These are phyloP conservation scores for Onthophagus sagittarius DNA, from an alignment of 2,888 invertebrate species.

Conservation along the genomic window DNA sequence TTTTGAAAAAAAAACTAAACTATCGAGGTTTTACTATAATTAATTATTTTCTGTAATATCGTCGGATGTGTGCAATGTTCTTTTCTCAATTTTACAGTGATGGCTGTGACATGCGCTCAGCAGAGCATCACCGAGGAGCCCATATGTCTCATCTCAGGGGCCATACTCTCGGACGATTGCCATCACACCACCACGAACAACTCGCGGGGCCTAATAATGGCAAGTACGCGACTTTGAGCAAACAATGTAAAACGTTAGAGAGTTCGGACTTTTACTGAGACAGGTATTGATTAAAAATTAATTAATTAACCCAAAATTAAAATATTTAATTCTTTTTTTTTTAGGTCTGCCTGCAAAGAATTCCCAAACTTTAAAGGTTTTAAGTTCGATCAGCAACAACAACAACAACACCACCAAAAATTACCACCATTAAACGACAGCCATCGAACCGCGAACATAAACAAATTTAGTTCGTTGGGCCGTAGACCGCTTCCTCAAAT, in stretches of 20 bases:
- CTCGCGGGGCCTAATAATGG: slow-evolving; percentile 69
- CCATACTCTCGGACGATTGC: slow-evolving; percentile 64
- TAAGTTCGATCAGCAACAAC: slow-evolving; percentile 53
- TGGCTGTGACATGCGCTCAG: slow-evolving; percentile 49
- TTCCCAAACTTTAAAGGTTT: slow-evolving; percentile 52
- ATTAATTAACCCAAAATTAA: neutral
- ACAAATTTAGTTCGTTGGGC: slow-evolving; percentile 48
- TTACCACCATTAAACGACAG: slow-evolving; percentile 30
- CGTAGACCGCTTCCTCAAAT: slow-evolving; percentile 48
- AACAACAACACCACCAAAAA: slow-evolving; percentile 51
- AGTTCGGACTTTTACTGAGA: slow-evolving; percentile 94
- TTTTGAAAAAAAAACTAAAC: no score
- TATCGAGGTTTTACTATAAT: no score
- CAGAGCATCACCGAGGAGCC: slow-evolving; percentile 41
- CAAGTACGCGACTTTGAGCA: slow-evolving; percentile 93
- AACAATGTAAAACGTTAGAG: slow-evolving; percentile 93
- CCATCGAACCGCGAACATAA: slow-evolving; percentile 47
- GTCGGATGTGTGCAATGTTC: slow-evolving; percentile 32
- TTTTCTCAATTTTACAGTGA: slow-evolving; percentile 42
- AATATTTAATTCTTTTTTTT: slow-evolving; percentile 32
- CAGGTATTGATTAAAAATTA: slow-evolving; percentile 48
- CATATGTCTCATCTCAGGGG: slow-evolving; percentile 47
- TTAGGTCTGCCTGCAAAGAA: slow-evolving; percentile 52
- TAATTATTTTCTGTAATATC: neutral
- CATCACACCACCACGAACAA: slow-evolving; percentile 56